Evolutionary conservation across 2,113 vertebrate species (phyloP), one percentile per base, ranked within the genome.

Genomic region (Pipra filicauda): DNA sequence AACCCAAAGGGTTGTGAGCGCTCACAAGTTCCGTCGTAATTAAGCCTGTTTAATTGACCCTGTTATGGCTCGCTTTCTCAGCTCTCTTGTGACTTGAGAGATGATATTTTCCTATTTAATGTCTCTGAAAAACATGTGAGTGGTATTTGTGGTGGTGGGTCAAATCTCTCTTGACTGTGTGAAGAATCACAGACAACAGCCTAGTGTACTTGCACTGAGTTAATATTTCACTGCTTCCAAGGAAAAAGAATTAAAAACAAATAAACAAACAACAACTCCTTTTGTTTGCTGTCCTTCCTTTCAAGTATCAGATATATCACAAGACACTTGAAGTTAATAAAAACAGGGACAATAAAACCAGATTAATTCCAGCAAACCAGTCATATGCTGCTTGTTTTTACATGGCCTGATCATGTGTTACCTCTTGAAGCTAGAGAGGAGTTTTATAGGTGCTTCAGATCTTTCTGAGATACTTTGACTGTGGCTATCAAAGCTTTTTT

Each of bases 151-250:
- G 96, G 93, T 66, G 87, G 70, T 93, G 92, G 93, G 91, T 94
- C 95, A 90, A 66, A 84, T 90, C 80, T 82, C 72, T 92, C 89
- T 94, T 65, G 91, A 94, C 94, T 91, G 86, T 95, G 95, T 95
- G 97, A 97, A 96, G 85, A 94, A 96, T 93, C 75, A 61, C 85
- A 96, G 73, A 97, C 95, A 97, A 97, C 84, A 93, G 90, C 66
- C 76, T 85, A 96, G 84, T 97, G 94, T 97, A 92, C 75, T 89
- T 84, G 52, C 51, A 49, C 78, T 61, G 90, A 93, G 86, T 72
- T 95, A 81, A 57, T 95, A 79, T 61, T 93, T 88, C 54, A 81
- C 76, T 91, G 86, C 41, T 71, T 97, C 66, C 41, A 69, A 92
- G 82, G 79, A n/a, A 85, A 93, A 77, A 90, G 82, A 66, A 64